phyloP scores from a whole-genome alignment of 2,888 invertebrate species.

The Oxytorus armatus region DNA sequence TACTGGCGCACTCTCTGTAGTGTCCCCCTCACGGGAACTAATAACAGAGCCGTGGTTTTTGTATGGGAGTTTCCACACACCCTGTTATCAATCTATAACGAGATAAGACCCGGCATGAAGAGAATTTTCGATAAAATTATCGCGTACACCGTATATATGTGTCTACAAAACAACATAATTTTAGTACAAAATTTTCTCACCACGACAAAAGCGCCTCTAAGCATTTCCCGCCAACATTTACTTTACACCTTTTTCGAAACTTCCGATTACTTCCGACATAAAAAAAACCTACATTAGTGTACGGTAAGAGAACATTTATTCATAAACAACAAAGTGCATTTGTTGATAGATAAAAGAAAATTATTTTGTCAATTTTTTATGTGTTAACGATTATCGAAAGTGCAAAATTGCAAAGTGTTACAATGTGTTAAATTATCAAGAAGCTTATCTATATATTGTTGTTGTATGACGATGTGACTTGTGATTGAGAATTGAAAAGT shows the following conservation, averaged over 20 bases:
- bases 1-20: too few species aligned
- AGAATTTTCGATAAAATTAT: too few species aligned
- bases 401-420: neutral
- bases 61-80: too few species aligned
- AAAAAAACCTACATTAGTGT: neutral
- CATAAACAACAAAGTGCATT: neutral
- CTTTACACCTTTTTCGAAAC: conserved; percentile 15
- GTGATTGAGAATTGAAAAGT: neutral
- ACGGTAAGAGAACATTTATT: neutral
- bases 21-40: too few species aligned
- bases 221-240: conserved; percentile 42
- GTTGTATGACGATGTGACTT: neutral
- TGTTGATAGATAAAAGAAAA: neutral
- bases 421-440: conserved; percentile 6
- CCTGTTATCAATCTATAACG: too few species aligned
- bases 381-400: neutral
- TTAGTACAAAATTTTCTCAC: conserved; percentile 1
- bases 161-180: neutral
- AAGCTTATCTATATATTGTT: conserved; percentile 29
- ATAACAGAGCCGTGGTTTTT: too few species aligned
- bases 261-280: too few species aligned
- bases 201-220: conserved; percentile 15
- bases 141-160: conserved; percentile 7
- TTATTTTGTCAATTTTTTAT: neutral
- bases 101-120: too few species aligned